Evolutionary conservation across 2,888 invertebrate genomes (phyloP).

Genomic region (Acanthacorydalis orientalis): DNA sequence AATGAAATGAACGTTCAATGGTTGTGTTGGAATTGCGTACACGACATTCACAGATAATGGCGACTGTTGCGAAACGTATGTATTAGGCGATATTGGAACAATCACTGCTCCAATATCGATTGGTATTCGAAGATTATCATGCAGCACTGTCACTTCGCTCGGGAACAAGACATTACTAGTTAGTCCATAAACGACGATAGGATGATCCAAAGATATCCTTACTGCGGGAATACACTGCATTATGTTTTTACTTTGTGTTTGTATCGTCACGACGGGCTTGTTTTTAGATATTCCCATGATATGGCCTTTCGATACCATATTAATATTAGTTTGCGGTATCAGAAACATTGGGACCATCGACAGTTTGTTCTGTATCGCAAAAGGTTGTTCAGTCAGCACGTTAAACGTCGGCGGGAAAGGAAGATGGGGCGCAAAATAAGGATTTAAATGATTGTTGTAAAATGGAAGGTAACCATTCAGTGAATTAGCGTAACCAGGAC

Average conservation of each 20-base stretch:
- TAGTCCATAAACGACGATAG: slow-evolving; percentile 22
- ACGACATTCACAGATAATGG: slow-evolving; percentile 24
- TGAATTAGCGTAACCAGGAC: not conserved
- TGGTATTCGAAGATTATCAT: slow-evolving; percentile 23
- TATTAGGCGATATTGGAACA: slow-evolving; percentile 22
- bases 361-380: slow-evolving; percentile 19
- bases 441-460: not conserved
- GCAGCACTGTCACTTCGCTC: slow-evolving; percentile 22
- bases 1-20: slow-evolving; percentile 14
- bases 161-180: slow-evolving; percentile 26
- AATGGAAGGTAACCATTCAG: slow-evolving; percentile 11
- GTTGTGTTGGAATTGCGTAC: slow-evolving; percentile 26
- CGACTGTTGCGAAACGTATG: slow-evolving; percentile 18
- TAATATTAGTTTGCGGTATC: slow-evolving; percentile 20
- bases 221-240: slow-evolving; percentile 27
- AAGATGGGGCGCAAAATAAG: slow-evolving; percentile 8
- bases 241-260: slow-evolving; percentile 16
- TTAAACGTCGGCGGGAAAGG: slow-evolving; percentile 17
- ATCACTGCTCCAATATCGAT: slow-evolving; percentile 27
- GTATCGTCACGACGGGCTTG: slow-evolving; percentile 23
- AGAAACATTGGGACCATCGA: slow-evolving; percentile 23
- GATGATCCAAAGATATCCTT: slow-evolving; percentile 23
- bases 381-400: slow-evolving; percentile 21
- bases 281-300: slow-evolving; percentile 23
- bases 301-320: slow-evolving; percentile 21